These are phyloP conservation scores for Sebastes diaconus DNA, from an alignment of 2,797 vertebrate species.

Conservation along the genomic window DNA sequence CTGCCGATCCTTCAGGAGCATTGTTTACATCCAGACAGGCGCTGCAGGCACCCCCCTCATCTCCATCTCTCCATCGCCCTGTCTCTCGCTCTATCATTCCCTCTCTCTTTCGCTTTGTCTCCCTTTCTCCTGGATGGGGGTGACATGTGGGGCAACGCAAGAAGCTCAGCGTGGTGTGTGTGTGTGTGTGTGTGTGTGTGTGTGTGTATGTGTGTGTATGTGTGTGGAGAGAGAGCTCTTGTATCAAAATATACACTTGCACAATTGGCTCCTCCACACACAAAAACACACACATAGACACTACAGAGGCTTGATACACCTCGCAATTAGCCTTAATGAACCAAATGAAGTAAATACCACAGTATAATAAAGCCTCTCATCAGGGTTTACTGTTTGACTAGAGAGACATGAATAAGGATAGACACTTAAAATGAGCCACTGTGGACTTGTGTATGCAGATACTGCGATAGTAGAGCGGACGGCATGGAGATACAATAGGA, in stretches of 20 bases:
- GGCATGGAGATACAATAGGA: neutral
- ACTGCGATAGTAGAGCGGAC: neutral
- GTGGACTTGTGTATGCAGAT: slow-evolving; percentile 3
- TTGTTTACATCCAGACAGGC: slow-evolving; percentile 94
- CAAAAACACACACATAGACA: slow-evolving; percentile 20
- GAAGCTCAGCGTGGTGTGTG: slow-evolving; percentile 54
- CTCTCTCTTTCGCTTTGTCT: slow-evolving; percentile 78
- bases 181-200: slow-evolving; percentile 41
- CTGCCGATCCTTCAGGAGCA: slow-evolving; percentile 91
- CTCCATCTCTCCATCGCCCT: slow-evolving; percentile 76
- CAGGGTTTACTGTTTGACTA: neutral
- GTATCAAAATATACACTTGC: slow-evolving; percentile 61
- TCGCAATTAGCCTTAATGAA: slow-evolving; percentile 54
- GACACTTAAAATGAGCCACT: slow-evolving; percentile 1
- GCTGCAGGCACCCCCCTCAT: slow-evolving; percentile 86
- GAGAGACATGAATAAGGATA: neutral
- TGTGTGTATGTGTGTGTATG: slow-evolving; percentile 27
- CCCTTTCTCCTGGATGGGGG: slow-evolving; percentile 76
- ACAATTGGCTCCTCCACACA: slow-evolving; percentile 39
- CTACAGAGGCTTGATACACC: slow-evolving; percentile 23
- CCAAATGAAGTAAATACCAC: slow-evolving; percentile 55
- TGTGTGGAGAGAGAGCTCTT: slow-evolving; percentile 23
- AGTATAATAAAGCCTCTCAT: slow-evolving; percentile 14
- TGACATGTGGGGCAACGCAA: slow-evolving; percentile 77
- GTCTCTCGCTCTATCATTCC: slow-evolving; percentile 75